Base-by-base conservation (phyloP, 2,797 vertebrate genomes). In the Sarcophilus harrisii region DNA sequence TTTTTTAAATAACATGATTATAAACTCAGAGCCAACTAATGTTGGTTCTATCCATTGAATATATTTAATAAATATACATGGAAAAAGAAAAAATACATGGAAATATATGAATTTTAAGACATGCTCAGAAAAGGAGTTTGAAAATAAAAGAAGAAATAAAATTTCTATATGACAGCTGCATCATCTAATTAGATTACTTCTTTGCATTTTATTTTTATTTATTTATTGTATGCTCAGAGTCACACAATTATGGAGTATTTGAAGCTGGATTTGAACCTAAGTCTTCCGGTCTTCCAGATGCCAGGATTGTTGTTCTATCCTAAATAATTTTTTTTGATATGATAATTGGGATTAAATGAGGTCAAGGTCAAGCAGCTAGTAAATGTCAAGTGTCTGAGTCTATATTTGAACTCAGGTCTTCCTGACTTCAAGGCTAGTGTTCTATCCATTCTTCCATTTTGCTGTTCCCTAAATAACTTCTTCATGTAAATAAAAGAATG, bases 1-100 rank as follows among this genome's bases (percentile, higher is more conserved):
- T 87, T 49, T 45, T 27, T n/a, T 54, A 54, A 87, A 49, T 87
- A 87, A 49, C 30, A 87, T 93, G 49, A 90, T 58, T 95, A 5
- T 94, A 94, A 96, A 58, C 94, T 91, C 95, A 91, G 96, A 9
- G 2, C 54, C 93, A 38, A 28, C 49, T 27, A 52, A 58, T 95
- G 89, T 32, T 93, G 30, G 24, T 38, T 95, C 13, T 21, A 52
- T 87, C 1, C 94, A 94, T 94, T 8, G 93, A 91, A 96, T 60
- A 1, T 38, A 1, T 38, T 14, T 92, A 57, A 90, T 90, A 92
- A 92, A 91, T 90, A 94, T 13, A 12, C 89, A 96, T 28, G 73
- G 49, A 90, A 95, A 57, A 12, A 66, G 95, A 87, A n/a, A 92
- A n/a, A n/a, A 94, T 13, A 12, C 89, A 96, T 28, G 73, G 49